A percentile compares a stretch with the other conserved stretches of the same genome.
phyloP scores from a whole-genome alignment of 2,888 invertebrate genomes.

The Miltochrista miniata region DNA sequence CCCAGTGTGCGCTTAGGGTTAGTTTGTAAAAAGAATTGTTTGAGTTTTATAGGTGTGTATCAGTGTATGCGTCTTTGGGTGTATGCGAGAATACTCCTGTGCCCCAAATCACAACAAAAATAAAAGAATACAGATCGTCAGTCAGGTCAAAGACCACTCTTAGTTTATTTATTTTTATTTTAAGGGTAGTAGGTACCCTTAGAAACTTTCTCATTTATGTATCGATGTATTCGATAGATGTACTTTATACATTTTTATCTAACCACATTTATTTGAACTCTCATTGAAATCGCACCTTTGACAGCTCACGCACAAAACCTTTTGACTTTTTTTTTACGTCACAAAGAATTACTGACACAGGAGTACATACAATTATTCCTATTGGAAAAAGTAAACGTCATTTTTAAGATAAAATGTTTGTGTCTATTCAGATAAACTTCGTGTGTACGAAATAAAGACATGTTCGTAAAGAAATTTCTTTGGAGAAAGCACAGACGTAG shows the following conservation, averaged over 20 bases:
- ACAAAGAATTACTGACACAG: constrained; percentile 8
- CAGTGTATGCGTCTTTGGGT: no score
- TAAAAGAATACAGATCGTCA: no score
- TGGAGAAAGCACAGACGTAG: no score
- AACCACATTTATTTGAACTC: constrained; percentile 24
- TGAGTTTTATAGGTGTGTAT: no score
- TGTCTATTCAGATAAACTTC: neutral
- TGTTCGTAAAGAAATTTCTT: neutral
- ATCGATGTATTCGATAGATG: neutral
- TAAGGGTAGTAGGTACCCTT: no score
- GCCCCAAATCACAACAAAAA: no score
- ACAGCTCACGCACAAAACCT: constrained; percentile 41
- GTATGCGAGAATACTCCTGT: no score
- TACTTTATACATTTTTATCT: constrained; percentile 3
- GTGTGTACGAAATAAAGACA: neutral
- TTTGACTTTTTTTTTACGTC: constrained; percentile 22
- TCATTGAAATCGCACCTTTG: constrained; percentile 42
- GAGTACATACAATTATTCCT: constrained; percentile 4
- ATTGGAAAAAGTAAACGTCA: neutral
- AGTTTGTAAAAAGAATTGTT: no score
- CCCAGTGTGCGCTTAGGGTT: no score
- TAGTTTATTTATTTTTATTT: no score
- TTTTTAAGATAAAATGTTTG: neutral
- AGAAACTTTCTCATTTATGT: no score
- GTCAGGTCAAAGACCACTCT: no score